Evolutionary conservation across 2,888 invertebrate genomes (phyloP).

Genomic region (Amiota communis): DNA sequence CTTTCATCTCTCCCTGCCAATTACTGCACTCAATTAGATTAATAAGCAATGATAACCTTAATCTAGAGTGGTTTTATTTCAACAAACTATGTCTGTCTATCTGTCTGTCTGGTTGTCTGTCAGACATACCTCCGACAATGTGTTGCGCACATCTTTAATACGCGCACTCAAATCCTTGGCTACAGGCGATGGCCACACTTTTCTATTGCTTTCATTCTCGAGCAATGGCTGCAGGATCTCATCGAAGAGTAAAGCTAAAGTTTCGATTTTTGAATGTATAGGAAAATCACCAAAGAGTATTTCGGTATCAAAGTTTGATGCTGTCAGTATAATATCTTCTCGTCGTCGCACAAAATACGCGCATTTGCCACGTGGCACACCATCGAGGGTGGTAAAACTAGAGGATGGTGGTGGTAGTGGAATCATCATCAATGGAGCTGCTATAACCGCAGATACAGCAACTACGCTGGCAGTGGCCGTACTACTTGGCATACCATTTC

Average conservation of each 20-base stretch:
- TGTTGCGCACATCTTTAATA: constrained; percentile 77
- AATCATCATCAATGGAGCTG: constrained; percentile 54
- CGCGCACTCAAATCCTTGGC: constrained; percentile 81
- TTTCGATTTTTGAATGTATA: constrained; percentile 80
- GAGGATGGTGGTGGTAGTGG: constrained; percentile 67
- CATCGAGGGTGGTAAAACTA: constrained; percentile 69
- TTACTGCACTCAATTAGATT: constrained; percentile 62
- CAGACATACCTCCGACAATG: constrained; percentile 70
- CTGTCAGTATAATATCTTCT: constrained; percentile 58
- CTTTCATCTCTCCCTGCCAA: background rate
- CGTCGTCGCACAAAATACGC: constrained; percentile 75
- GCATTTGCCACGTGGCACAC: constrained; percentile 73
- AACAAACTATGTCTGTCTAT: background rate
- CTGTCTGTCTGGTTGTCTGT: background rate
- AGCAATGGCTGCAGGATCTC: constrained; percentile 83
- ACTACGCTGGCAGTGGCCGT: constrained; percentile 51
- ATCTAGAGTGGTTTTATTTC: background rate
- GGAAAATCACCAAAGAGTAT: constrained; percentile 84
- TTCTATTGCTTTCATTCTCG: constrained; percentile 80
- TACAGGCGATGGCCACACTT: constrained; percentile 82
- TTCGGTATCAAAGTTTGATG: constrained; percentile 71
- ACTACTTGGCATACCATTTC: constrained; percentile 34
- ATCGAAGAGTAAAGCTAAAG: constrained; percentile 81
- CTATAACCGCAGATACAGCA: constrained; percentile 54
- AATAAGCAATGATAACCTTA: constrained; percentile 48